Conservation (phyloP, 2,888 invertebrate species). For the Drosophila algonquin region DNA sequence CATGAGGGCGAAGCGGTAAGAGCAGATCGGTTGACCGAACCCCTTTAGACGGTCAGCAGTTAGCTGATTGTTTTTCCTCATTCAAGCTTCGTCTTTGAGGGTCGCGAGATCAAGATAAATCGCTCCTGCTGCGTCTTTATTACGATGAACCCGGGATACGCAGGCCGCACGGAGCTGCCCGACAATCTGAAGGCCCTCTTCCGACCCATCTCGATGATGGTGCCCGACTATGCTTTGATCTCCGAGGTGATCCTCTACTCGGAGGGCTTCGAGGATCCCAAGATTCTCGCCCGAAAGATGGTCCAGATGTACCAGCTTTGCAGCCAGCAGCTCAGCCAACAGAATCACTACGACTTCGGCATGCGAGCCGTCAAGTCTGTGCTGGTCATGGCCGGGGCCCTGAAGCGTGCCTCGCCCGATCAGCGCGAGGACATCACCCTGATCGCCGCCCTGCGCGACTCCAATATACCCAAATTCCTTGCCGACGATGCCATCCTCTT, state of each 20-base stretch:
- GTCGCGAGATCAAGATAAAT: constrained; percentile 92
- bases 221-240: constrained; percentile 94
- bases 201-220: constrained; percentile 96
- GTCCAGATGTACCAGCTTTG: constrained; percentile 96
- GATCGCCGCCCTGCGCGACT: constrained; percentile 93
- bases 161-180: constrained; percentile 94
- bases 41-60: too few species aligned
- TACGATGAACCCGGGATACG: constrained; percentile 97
- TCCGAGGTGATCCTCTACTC: constrained; percentile 97
- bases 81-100: constrained; percentile 92
- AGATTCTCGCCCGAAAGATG: constrained; percentile 94
- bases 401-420: constrained; percentile 93
- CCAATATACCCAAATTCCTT: constrained; percentile 95
- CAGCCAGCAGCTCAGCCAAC: constrained; percentile 95
- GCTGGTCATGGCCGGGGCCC: constrained; percentile 94
- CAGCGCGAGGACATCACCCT: constrained; percentile 93
- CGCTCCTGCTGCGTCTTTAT: constrained; percentile 93
- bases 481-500: constrained; percentile 93
- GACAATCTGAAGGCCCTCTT: constrained; percentile 95
- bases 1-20: constrained; percentile 85
- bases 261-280: constrained; percentile 95
- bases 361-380: constrained; percentile 98
- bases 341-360: constrained; percentile 96
- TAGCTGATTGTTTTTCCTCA: too few species aligned
- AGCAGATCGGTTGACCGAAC: background rate